phyloP scores from a whole-genome alignment of 2,888 invertebrate genomes.

The Eulithis testata region DNA sequence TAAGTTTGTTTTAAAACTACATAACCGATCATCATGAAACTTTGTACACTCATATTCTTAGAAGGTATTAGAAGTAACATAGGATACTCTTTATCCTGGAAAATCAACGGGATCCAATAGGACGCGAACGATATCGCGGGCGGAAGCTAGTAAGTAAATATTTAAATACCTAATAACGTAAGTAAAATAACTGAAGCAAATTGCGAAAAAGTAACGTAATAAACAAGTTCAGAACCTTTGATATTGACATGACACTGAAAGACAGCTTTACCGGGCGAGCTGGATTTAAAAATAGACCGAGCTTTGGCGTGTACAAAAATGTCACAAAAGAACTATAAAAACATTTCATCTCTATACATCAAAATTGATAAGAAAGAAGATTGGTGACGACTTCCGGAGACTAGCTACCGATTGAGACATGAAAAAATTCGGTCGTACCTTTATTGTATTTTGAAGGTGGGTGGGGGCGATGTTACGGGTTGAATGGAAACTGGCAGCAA shows the following conservation, averaged over 20 bases:
- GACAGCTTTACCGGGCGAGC: constrained; percentile 41
- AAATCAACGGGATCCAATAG: too few species aligned
- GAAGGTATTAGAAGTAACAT: too few species aligned
- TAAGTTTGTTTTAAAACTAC: too few species aligned
- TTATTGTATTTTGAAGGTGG: neutral
- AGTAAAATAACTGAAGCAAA: constrained; percentile 6
- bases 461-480: neutral
- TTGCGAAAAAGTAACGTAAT: constrained; percentile 26
- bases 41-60: too few species aligned
- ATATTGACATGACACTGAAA: constrained; percentile 34
- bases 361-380: too few species aligned
- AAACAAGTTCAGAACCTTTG: constrained; percentile 24
- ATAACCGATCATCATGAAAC: too few species aligned
- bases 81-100: too few species aligned
- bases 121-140: too few species aligned
- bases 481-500: neutral
- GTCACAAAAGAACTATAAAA: constrained; percentile 2
- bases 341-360: constrained; percentile 15
- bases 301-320: constrained; percentile 32
- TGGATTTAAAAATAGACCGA: constrained; percentile 50
- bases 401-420: neutral
- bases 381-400: too few species aligned
- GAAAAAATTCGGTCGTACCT: neutral
- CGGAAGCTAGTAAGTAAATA: too few species aligned
- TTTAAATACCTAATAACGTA: neutral